Percentiles rank a stretch among this genome's conserved stretches.
phyloP scores from a whole-genome alignment of 2,888 invertebrate genomes.

The Pherbina coryleti region DNA sequence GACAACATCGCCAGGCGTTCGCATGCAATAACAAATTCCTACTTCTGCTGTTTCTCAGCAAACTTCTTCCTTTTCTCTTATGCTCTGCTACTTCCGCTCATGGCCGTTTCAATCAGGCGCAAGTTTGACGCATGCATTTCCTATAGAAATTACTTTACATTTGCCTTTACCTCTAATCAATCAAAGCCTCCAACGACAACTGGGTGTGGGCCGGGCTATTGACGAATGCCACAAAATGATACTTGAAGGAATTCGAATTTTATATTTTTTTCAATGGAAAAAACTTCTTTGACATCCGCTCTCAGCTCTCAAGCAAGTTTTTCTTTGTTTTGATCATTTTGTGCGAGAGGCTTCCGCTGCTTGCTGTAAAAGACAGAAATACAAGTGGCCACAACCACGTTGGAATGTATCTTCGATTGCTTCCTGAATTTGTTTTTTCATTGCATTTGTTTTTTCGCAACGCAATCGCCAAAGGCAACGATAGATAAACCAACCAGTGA shows the following conservation, averaged over 20 bases:
- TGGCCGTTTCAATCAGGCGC: slow-evolving; percentile 40
- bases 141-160: slow-evolving; percentile 14
- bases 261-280: not conserved
- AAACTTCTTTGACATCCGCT: not conserved
- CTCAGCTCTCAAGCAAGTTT: not conserved
- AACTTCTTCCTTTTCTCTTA: not conserved
- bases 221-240: not conserved
- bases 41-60: not conserved
- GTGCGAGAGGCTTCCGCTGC: not conserved
- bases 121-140: slow-evolving; percentile 21
- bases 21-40: no score
- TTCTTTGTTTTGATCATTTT: not conserved
- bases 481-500: not conserved
- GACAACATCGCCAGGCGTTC: no score
- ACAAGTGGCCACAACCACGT: not conserved
- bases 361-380: not conserved
- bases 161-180: slow-evolving; percentile 58
- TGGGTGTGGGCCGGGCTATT: not conserved
- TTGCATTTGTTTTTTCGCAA: not conserved
- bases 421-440: not conserved
- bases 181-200: slow-evolving; percentile 49
- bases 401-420: slow-evolving; percentile 5
- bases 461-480: not conserved
- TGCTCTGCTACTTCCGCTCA: slow-evolving; percentile 6
- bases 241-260: not conserved